Base-by-base conservation (phyloP, 2,113 vertebrate genomes). In the Sterna hirundo region DNA sequence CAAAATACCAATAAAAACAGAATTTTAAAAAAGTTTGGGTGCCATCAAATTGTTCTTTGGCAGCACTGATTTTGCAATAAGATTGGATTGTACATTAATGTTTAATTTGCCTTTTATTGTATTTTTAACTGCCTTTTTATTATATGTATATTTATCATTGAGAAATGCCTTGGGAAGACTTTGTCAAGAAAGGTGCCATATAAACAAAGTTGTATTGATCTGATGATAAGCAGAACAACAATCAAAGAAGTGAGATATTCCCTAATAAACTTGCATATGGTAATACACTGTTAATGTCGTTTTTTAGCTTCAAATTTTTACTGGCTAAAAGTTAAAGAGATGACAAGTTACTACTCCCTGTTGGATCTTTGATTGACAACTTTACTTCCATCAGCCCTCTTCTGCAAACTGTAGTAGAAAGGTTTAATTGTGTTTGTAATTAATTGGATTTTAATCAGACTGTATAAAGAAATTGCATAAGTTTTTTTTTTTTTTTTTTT, bases 371-470 rank as follows among this genome's bases (percentile, higher is more conserved):
- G 96, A 91, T 10, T 97, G 95, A 92, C 86, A 89, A 23, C 58
- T 94, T 95, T 90, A 89, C 49, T 97, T 85, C 61, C 60, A 82
- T 54, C 88, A 85, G 42, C 36, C 27, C 15, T 91, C 42, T 91
- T 90, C 86, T 74, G 65, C 76, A 95, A 96, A 94, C 90, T 84
- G 69, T 44, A 16, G 75, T 84, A 94, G 57, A 97, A 90, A 89
- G 76, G 38, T 92, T 86, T 96, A 97, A 93, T 96, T 97, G 61
- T 97, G 89, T 83, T 95, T 91, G 94, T 92, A 97, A 97, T 97
- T 98, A 98, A 97, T 95, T 96, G 82, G 90, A 83, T 92, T 97
- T 97, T 97, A 91, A 96, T 96, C 97, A 97, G 81, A 94, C 32
- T 76, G 64, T 68, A 93, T 64, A 96, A 97, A 96, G 91, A 97